Evolutionary conservation across 2,797 vertebrate species (phyloP), one percentile per base, ranked within the genome.

Genomic region (Notamacropus eugenii): DNA sequence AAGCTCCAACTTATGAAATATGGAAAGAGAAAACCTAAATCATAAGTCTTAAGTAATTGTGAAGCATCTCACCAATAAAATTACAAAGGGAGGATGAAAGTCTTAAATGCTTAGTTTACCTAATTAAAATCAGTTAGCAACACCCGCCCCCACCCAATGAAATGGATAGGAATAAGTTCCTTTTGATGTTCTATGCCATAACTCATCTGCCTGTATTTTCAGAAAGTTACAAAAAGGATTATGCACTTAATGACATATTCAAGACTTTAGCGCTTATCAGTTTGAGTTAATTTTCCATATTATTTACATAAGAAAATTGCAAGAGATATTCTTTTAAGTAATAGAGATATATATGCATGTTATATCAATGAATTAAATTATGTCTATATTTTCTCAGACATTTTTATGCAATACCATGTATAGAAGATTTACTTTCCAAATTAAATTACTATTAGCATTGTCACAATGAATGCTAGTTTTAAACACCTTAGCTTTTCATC

Each of bases 361-460:
- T 96, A 57, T 90, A 96, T 62, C 56, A 94, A 90, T 93, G 46
- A 95, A 95, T 96, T 90, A 4, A 97, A 94, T 97, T 97, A 95
- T 96, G n/a, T 95, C 40, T 96, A 58, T 95, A 55, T 96, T 97
- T 98, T 97, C 90, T 96, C 96, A 97, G 97, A 97, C 95, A 98
- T 90, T 82, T 90, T 94, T 95, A 97, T 94, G 97, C 96, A 96
- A 98, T 90, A 97, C 58, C 93, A 97, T 96, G 95, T 98, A 91
- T 96, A 95, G 87, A 58, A 55, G 94, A 97, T 97, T 96, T 97
- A 29, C 10, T 96, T 98, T 97, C 96, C 90, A 98, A 98, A 97
- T 98, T 96, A 98, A 97, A 98, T 97, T 97, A 97, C 93, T 97
- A 5, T 96, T 97, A 98, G 62, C 52, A 95, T 96, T 96, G 55